A percentile compares a stretch with the other conserved stretches of the same genome.
Conservation (phyloP, 1,140 invertebrate genomes). For the Eurosta solidaginis region DNA sequence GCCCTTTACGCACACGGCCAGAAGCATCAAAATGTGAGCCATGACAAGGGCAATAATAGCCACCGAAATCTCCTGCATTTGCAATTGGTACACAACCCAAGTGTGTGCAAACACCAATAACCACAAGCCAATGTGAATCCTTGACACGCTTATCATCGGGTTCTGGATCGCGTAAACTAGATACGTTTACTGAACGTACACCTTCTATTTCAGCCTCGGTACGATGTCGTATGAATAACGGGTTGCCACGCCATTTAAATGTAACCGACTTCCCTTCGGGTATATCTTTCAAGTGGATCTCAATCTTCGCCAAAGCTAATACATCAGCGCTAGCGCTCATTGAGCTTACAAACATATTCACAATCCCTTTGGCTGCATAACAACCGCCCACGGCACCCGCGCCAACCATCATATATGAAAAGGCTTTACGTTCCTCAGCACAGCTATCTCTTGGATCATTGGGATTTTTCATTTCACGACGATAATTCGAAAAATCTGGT, state of each 20-base stretch:
- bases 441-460: conserved; percentile 63
- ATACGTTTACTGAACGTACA: conserved; percentile 64
- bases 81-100: conserved; percentile 85
- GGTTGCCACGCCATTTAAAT: conserved; percentile 93
- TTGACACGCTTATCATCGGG: conserved; percentile 69
- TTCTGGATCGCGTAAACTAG: conserved; percentile 73
- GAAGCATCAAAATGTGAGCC: conserved; percentile 89
- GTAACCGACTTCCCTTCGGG: conserved; percentile 87
- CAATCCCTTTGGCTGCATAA: conserved; percentile 77
- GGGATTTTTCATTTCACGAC: conserved; percentile 67
- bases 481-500: conserved; percentile 82
- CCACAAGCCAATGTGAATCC: conserved; percentile 77
- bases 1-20: conserved; percentile 72
- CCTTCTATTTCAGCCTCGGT: conserved; percentile 72
- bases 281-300: conserved; percentile 85
- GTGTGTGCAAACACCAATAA: conserved; percentile 89
- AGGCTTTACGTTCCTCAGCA: conserved; percentile 66
- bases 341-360: conserved; percentile 71
- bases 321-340: conserved; percentile 87
- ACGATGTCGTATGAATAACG: conserved; percentile 79
- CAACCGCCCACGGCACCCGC: conserved; percentile 68
- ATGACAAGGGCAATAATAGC: conserved; percentile 92
- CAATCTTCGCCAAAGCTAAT: conserved; percentile 88
- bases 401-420: conserved; percentile 77
- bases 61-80: conserved; percentile 75